Evolutionary conservation across 2,888 invertebrate genomes (phyloP).

Genomic region (Caradrina kadenii): DNA sequence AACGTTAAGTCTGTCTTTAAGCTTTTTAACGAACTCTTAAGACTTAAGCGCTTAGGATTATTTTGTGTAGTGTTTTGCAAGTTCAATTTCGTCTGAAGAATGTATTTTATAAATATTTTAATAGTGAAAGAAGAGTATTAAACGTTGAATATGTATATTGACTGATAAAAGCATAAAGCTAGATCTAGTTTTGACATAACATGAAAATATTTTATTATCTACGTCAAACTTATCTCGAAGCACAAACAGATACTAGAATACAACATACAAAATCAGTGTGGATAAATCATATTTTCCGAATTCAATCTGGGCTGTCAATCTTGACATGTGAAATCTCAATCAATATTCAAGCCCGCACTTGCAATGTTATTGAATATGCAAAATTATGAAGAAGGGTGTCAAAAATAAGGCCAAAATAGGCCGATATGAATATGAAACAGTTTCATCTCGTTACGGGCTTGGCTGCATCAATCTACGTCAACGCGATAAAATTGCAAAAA

Average conservation of each 20-base stretch:
- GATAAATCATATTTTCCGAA: conserved; percentile 4
- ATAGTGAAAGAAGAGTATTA: background rate
- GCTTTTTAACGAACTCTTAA: conserved; percentile 45
- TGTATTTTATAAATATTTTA: background rate
- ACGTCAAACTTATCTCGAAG: background rate
- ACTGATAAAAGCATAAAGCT: too few relatives aligned
- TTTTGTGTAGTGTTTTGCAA: conserved; percentile 18
- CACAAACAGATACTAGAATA: background rate
- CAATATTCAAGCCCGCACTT: conserved; percentile 6
- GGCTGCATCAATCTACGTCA: conserved; percentile 62
- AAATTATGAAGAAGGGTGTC: conserved; percentile 28
- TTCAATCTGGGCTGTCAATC: background rate
- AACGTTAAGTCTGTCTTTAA: conserved; percentile 45
- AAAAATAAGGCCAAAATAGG: conserved; percentile 35
- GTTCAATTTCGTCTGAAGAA: conserved; percentile 6
- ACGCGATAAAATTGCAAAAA: conserved; percentile 59
- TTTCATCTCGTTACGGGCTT: conserved; percentile 47
- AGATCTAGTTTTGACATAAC: too few relatives aligned
- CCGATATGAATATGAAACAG: conserved; percentile 48
- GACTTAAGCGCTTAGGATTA: conserved; percentile 37
- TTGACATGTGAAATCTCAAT: conserved; percentile 2
- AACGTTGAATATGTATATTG: background rate
- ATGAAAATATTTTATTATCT: background rate
- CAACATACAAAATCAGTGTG: background rate
- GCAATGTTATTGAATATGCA: conserved; percentile 42